These are phyloP conservation scores for Xenopus petersii DNA, from an alignment of 2,797 vertebrate genomes.

Conservation along the genomic window DNA sequence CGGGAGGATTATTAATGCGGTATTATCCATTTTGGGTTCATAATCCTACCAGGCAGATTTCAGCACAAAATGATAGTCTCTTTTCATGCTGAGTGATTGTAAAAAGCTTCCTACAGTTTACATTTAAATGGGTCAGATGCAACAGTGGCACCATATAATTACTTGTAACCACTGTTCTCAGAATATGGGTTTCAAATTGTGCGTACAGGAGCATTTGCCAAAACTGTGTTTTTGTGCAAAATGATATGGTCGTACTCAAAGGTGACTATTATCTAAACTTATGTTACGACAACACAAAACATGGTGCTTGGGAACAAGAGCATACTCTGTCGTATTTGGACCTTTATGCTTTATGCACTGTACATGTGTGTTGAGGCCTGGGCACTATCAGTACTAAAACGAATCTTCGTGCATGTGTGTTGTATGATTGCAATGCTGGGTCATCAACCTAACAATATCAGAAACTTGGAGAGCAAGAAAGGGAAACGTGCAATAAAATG, in stretches of 20 bases:
- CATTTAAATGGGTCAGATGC: slow-evolving; percentile 65
- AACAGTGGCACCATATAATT: slow-evolving; percentile 58
- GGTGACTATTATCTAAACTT: neutral
- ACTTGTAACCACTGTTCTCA: slow-evolving; percentile 52
- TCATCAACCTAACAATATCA: too few relatives aligned
- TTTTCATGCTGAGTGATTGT: slow-evolving; percentile 51
- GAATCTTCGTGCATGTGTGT: too few relatives aligned
- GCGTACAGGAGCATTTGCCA: slow-evolving; percentile 4
- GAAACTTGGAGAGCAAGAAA: too few relatives aligned
- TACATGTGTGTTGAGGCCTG: too few relatives aligned
- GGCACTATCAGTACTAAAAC: too few relatives aligned
- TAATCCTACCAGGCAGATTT: slow-evolving; percentile 41
- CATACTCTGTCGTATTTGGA: too few relatives aligned
- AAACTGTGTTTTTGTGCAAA: slow-evolving; percentile 12
- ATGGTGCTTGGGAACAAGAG: too few relatives aligned
- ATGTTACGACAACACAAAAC: too few relatives aligned
- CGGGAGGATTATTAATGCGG: slow-evolving; percentile 34
- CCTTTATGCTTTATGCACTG: too few relatives aligned
- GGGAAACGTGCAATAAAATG: too few relatives aligned
- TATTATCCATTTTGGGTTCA: slow-evolving; percentile 41
- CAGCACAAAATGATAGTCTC: slow-evolving; percentile 48
- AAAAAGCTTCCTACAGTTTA: slow-evolving; percentile 53
- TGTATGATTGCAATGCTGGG: too few relatives aligned
- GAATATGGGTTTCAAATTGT: neutral
- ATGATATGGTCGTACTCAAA: slow-evolving; percentile 22